Evolutionary conservation across 2,888 invertebrate genomes (phyloP).

Genomic region (Aricia artaxerxes): DNA sequence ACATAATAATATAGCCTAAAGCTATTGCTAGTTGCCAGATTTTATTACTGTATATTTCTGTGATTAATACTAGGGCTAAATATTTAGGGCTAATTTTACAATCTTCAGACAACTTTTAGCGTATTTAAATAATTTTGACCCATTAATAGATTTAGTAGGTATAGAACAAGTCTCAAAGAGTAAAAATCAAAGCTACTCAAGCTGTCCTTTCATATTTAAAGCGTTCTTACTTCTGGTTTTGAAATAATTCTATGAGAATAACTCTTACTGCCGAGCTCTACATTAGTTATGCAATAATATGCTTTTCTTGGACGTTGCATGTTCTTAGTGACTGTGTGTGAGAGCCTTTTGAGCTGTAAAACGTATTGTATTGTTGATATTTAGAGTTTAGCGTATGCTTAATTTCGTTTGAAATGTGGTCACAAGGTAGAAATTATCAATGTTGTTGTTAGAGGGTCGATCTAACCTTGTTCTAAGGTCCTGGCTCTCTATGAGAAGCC

Average conservation of each 20-base stretch:
- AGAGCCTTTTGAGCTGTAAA: not conserved
- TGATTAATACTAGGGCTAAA: not conserved
- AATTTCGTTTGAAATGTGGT: too few relatives aligned
- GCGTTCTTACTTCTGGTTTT: not conserved
- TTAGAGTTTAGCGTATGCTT: not conserved
- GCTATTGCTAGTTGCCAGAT: not conserved
- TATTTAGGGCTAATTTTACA: too few relatives aligned
- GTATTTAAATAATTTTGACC: too few relatives aligned
- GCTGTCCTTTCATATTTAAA: not conserved
- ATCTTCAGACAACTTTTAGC: too few relatives aligned
- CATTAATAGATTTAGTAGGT: too few relatives aligned
- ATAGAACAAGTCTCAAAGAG: not conserved
- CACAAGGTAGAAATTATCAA: too few relatives aligned
- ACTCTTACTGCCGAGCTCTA: not conserved
- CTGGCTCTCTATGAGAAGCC: too few relatives aligned
- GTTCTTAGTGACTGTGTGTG: not conserved
- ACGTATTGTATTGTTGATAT: not conserved
- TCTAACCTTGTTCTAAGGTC: too few relatives aligned
- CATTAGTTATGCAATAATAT: constrained; percentile 3
- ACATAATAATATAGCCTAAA: not conserved
- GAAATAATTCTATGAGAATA: not conserved
- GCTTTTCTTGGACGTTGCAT: not conserved
- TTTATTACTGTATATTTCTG: not conserved
- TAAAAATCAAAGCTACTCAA: not conserved
- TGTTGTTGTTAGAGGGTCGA: too few relatives aligned